Evolutionary conservation across 1,140 invertebrate species (phyloP).

Genomic region (Plectrocnemia conspersa): DNA sequence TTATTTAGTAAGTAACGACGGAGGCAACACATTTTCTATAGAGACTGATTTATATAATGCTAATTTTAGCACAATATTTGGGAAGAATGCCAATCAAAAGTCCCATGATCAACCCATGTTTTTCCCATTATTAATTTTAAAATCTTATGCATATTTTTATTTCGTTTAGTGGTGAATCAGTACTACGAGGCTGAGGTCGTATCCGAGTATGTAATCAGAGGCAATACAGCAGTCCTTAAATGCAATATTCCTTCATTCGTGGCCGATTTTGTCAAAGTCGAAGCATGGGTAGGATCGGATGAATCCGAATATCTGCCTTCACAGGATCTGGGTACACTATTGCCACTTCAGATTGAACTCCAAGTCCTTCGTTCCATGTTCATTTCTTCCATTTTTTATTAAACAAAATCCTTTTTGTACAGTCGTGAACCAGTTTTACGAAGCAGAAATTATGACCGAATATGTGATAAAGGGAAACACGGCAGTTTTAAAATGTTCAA

Average conservation of each 20-base stretch:
- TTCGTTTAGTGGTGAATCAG: constrained; percentile 75
- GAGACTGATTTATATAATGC: constrained; percentile 62
- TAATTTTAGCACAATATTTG: constrained; percentile 57
- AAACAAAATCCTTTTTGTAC: constrained; percentile 40
- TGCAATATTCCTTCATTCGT: constrained; percentile 91
- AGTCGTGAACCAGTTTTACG: constrained; percentile 79
- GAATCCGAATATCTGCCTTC: constrained; percentile 60
- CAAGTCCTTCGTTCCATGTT: neutral
- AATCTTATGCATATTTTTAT: constrained; percentile 26
- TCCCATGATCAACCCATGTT: no score
- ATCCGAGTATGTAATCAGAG: constrained; percentile 89
- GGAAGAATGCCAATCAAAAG: no score
- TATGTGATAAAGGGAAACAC: constrained; percentile 78
- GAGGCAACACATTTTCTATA: constrained; percentile 50
- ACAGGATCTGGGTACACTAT: constrained; percentile 45
- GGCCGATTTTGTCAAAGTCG: constrained; percentile 83
- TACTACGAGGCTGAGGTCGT: constrained; percentile 87
- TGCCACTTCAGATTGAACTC: neutral
- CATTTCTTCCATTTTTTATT: constrained; percentile 2
- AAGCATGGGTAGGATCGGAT: constrained; percentile 81
- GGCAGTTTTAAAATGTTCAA: constrained; percentile 73
- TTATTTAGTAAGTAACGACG: constrained; percentile 79
- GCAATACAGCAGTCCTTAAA: constrained; percentile 87
- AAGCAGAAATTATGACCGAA: constrained; percentile 71
- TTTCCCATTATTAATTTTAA: constrained; percentile 30